phyloP scores from a whole-genome alignment of 2,888 invertebrate genomes.

The Standfussiana lucernea region DNA sequence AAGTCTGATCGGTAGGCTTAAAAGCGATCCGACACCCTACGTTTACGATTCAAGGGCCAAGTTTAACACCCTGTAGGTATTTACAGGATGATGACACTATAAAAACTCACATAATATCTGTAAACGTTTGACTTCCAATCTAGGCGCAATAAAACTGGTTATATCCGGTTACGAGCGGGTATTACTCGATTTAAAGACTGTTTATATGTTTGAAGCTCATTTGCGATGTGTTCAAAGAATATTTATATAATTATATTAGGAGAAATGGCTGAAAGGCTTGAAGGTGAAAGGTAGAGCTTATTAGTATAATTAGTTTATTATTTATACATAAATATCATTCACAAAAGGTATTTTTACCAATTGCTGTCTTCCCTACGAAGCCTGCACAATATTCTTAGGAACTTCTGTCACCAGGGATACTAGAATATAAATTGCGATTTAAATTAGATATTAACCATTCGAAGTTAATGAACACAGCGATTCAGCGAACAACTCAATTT shows the following conservation, averaged over 20 bases:
- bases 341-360: background rate
- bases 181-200: slow-evolving; percentile 64
- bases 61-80: slow-evolving; percentile 82
- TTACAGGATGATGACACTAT: slow-evolving; percentile 83
- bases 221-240: slow-evolving; percentile 15
- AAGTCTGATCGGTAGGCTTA: slow-evolving; percentile 85
- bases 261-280: background rate
- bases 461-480: slow-evolving; percentile 25
- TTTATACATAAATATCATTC: slow-evolving; percentile 11
- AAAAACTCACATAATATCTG: slow-evolving; percentile 85
- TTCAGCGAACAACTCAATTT: slow-evolving; percentile 42
- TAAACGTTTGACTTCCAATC: slow-evolving; percentile 86
- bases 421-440: background rate
- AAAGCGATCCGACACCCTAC: slow-evolving; percentile 78
- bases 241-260: slow-evolving; percentile 12
- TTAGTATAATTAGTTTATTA: slow-evolving; percentile 7
- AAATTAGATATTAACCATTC: slow-evolving; percentile 31
- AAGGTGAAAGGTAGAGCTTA: background rate
- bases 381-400: background rate
- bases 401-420: background rate
- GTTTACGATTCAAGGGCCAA: slow-evolving; percentile 85
- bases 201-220: slow-evolving; percentile 43
- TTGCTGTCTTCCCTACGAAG: background rate
- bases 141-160: slow-evolving; percentile 73
- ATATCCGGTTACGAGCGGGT: slow-evolving; percentile 70